These are phyloP conservation scores for Hippolais icterina DNA, from an alignment of 2,113 vertebrate species.

Conservation along the genomic window DNA sequence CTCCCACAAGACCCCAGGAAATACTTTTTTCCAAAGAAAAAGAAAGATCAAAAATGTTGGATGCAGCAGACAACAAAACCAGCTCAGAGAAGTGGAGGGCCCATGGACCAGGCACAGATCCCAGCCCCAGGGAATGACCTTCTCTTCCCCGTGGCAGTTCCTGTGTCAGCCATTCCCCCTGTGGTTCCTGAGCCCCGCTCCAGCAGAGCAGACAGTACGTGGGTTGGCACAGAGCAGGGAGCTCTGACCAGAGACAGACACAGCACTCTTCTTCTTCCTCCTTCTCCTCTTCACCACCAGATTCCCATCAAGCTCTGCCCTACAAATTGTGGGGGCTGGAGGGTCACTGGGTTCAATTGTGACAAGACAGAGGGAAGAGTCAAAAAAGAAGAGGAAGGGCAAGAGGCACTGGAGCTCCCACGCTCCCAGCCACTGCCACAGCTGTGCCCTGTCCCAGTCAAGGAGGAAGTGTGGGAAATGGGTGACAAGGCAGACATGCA, in stretches of 20 bases:
- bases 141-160: not conserved
- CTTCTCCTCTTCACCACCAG: not conserved
- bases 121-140: not conserved
- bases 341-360: not conserved
- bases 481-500: not conserved
- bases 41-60: not conserved
- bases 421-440: rapidly evolving
- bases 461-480: not conserved
- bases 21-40: not conserved
- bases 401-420: not conserved
- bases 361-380: not conserved
- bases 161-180: not conserved
- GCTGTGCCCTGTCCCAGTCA: not conserved
- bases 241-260: not conserved
- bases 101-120: rapidly evolving
- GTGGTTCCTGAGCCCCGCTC: not conserved
- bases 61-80: not conserved
- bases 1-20: not conserved
- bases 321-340: rapidly evolving
- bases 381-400: not conserved
- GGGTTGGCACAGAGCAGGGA: not conserved
- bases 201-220: rapidly evolving
- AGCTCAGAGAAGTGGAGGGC: not conserved
- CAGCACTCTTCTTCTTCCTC: not conserved
- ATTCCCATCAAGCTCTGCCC: not conserved